Evolutionary conservation across 2,113 vertebrate genomes (phyloP), one percentile per base, ranked within the genome.

Genomic region (Maccullochella peelii): DNA sequence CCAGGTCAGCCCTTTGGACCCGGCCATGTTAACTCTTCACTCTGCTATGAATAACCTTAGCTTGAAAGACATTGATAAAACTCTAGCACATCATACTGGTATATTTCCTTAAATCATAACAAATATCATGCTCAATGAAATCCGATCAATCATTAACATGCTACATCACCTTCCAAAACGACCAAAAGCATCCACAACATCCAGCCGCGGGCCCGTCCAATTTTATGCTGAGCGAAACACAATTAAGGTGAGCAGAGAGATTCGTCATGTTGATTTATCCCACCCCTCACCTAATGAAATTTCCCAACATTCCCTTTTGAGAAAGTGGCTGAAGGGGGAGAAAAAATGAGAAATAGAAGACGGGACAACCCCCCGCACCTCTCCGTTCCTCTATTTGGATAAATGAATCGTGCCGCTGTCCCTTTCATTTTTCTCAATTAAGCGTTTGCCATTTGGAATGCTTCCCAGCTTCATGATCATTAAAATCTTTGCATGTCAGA

Each of bases 351-450:
- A 81, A 88, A 92, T 69, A 75, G 84, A 89, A 84, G 85, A 88
- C 4, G 50, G 82, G 62, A 82, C 55, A 63, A 89, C 82, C 88
- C 73, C 77, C 57, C n/a, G 65, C 62, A 73, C 73, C 69, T 42
- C 55, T 15, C 5, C 44, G 69, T 80, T 72, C 81, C 58, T 89
- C 78, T 76, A 68, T 85, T 91, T 89, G 93, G 93, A 95, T 84
- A 79, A 95, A 94, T 95, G 93, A 93, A 92, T 90, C 72, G 38
- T 73, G 66, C 69, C 54, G 49, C 69, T 90, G 88, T 89, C 82
- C 67, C 72, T 82, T 90, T 89, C 86, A 93, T 95, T 94, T 93
- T 93, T 95, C 91, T 95, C 91, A 94, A 95, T 96, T 94, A 95
- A 85, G 85, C 55, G 9, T 90, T 92, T 91, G 83, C 90, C 67